Base-by-base conservation (phyloP, 1,140 invertebrate genomes). In the Fopius arisanus region DNA sequence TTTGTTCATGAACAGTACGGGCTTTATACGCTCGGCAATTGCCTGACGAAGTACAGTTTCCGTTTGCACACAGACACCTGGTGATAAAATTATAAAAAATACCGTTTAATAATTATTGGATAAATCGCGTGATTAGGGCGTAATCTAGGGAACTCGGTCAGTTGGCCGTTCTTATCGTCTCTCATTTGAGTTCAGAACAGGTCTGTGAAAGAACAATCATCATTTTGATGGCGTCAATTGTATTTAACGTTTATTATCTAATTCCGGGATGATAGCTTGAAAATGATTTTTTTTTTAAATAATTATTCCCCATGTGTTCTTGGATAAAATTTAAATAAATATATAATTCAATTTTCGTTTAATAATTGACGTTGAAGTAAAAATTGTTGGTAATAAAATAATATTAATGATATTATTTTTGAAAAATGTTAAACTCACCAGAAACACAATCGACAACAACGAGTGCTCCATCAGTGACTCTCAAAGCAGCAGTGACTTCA, bases 381-480 rank as follows among this genome's bases (percentile, higher is more conserved):
- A 19, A n/a, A 23, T 33, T 71, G 16, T 7, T 62, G 3, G 37
- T 3, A 48, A 69, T 1, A 48, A 70, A 41, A 21, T 31, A 40
- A 62, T 63, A 40, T 1, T 0, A 21, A 33, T 6, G 43, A 77
- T n/a, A 74, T 37, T 31, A 70, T 19, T 21, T 28, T 65, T 66
- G 43, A 29, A 70, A 41, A 28, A 62, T 23, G 2, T 37, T 21
- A 3, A 28, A 82, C 79, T 88, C 89, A 97, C 97, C 98, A 79
- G 97, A 99, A 21, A 99, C 97, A 90, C 98, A 99, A 89, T 99
- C 98, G n/a, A 99, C 98, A 72, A 99, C 98, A 67, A 99, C 98
- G 59, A 99, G 92, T 81, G 98, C 98, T 88, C 98, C 98, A 90
- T 99, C 98, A 87, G 98, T 99, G 48, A 99, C 98, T 91, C 98